Percentiles rank a stretch among this genome's conserved stretches.
phyloP scores from a whole-genome alignment of 2,113 vertebrate species.

The Ahaetulla prasina region DNA sequence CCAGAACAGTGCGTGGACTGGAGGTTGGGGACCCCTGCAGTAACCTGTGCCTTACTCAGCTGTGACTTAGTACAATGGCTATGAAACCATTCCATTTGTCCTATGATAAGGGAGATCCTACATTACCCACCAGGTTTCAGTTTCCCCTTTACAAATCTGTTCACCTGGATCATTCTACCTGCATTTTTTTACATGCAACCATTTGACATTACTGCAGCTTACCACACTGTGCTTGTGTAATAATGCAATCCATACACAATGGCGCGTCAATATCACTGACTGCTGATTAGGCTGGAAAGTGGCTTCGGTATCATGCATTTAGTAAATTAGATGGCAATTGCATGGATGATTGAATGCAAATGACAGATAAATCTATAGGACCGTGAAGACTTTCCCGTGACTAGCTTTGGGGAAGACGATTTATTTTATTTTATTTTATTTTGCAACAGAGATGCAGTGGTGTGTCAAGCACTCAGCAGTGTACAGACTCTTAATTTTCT shows the following conservation, averaged over 20 bases:
- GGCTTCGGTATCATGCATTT: background rate
- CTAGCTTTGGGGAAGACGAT: background rate
- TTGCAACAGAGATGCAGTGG: background rate
- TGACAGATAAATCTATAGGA: slow-evolving; percentile 12
- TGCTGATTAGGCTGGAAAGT: background rate
- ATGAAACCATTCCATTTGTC: background rate
- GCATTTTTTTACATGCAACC: background rate
- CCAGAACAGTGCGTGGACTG: too few relatives aligned
- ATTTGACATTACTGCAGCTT: background rate
- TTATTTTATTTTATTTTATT: background rate
- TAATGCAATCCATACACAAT: background rate
- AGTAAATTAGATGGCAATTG: slow-evolving; percentile 1
- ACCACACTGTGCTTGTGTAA: background rate
- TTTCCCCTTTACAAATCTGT: background rate
- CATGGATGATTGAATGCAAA: slow-evolving; percentile 3
- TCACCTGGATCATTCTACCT: background rate
- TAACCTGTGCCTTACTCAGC: background rate
- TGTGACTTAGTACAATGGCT: background rate
- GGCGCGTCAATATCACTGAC: background rate
- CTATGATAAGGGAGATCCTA: background rate
- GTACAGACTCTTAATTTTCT: background rate
- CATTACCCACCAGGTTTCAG: background rate
- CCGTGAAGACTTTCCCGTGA: background rate
- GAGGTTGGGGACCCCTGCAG: too few relatives aligned
- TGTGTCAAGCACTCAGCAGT: background rate